Percentiles rank a stretch among this genome's conserved stretches.
phyloP scores from a whole-genome alignment of 1,140 invertebrate genomes.

The Calosoma granatense region DNA sequence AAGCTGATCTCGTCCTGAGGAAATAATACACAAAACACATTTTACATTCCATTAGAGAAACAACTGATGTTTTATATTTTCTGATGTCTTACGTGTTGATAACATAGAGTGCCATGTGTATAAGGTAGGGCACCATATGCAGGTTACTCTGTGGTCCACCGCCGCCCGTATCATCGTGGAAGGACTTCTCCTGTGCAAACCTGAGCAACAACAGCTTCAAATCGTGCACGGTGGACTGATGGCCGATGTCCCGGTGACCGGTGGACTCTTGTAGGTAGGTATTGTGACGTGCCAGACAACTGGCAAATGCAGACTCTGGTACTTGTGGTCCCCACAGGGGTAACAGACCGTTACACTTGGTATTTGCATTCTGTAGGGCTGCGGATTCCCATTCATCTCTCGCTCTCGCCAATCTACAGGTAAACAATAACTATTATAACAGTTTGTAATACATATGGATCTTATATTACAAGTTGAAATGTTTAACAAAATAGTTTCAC shows the following conservation, averaged over 20 bases:
- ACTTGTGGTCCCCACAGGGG: slow-evolving; percentile 95
- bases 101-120: slow-evolving; percentile 92
- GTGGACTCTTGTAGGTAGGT: slow-evolving; percentile 79
- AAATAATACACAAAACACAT: slow-evolving; percentile 19
- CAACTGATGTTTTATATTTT: slow-evolving; percentile 8
- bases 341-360: slow-evolving; percentile 90
- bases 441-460: no score
- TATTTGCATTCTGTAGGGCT: slow-evolving; percentile 94
- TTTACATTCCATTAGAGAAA: slow-evolving; percentile 15
- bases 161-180: slow-evolving; percentile 94
- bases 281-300: slow-evolving; percentile 82
- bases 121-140: slow-evolving; percentile 88
- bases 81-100: slow-evolving; percentile 71
- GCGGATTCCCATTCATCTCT: slow-evolving; percentile 97
- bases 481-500: no score
- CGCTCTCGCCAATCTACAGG: slow-evolving; percentile 48
- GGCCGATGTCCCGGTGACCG: slow-evolving; percentile 78
- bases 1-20: slow-evolving; percentile 60
- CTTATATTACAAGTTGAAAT: no score
- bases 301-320: slow-evolving; percentile 88
- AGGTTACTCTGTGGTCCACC: slow-evolving; percentile 95
- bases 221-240: slow-evolving; percentile 84
- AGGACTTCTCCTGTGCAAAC: slow-evolving; percentile 89
- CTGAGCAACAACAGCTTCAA: slow-evolving; percentile 81
- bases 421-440: slow-evolving; percentile 9